A percentile compares a stretch with the other conserved stretches of the same genome.
These are phyloP conservation scores for Proisotoma minuta DNA, from an alignment of 2,888 invertebrate species.

Conservation along the genomic window DNA sequence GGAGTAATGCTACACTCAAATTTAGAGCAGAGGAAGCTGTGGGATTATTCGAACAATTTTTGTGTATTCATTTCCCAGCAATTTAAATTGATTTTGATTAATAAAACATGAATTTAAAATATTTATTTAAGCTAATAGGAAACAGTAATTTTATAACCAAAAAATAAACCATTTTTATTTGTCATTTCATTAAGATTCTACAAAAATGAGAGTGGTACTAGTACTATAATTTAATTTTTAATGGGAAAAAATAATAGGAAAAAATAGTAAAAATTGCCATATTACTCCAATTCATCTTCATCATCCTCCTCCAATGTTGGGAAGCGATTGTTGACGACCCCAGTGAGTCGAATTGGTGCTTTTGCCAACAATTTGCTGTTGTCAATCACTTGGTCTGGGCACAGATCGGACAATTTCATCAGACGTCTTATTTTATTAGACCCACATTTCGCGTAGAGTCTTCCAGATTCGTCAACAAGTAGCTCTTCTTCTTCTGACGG, in stretches of 20 bases:
- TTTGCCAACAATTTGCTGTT: background rate
- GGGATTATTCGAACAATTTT: conserved; percentile 8
- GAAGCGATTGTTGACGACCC: background rate
- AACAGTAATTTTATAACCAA: too few relatives aligned
- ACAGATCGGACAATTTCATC: background rate
- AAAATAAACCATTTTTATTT: too few relatives aligned
- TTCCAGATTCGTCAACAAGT: conserved; percentile 1
- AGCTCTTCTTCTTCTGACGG: background rate
- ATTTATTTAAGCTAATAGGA: too few relatives aligned
- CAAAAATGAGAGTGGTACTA: too few relatives aligned
- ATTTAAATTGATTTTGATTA: background rate
- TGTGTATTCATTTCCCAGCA: conserved; percentile 2
- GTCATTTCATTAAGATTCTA: too few relatives aligned
- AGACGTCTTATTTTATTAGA: conserved; percentile 1
- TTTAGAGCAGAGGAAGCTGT: background rate
- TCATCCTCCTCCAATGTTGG: background rate
- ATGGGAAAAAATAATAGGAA: too few relatives aligned
- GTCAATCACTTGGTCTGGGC: background rate
- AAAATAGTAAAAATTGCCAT: too few relatives aligned
- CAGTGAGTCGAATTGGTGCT: background rate
- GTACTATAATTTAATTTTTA: too few relatives aligned
- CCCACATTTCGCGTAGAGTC: background rate
- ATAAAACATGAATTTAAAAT: too few relatives aligned
- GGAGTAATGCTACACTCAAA: conserved; percentile 5
- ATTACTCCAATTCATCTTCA: too few relatives aligned